Evolutionary conservation across 1,140 invertebrate species (phyloP), one percentile per base, ranked within the genome.

Genomic region (Hesperophylax magnus): DNA sequence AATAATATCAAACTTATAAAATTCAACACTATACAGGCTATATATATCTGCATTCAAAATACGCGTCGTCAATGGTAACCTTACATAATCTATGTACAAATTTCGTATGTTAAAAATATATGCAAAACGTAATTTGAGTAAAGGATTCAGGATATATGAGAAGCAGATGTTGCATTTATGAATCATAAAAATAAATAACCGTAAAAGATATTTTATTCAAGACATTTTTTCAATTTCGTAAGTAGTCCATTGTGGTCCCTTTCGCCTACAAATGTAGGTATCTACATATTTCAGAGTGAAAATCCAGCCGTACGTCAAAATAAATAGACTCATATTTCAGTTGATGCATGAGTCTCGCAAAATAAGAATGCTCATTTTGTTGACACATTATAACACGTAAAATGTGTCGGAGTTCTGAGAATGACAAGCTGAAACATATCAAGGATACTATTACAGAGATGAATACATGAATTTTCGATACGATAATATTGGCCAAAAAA

Each of bases 311-410:
- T 76, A 60, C 60, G 54, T 76, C 72, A 76, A 34, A 76, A 61
- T 15, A 76, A 76, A 76, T 76, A 76, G 54, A 76, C 18, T 60
- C 53, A 76, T 76, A 60, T 76, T 76, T 76, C 56, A 61, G 56
- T 60, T 76, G 56, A 76, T 76, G 72, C 72, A 76, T 6, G 27
- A 60, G 34, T 4, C 22, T 31, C 31, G 54, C 31, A 39, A 22
- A 47, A 22, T 72, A 72, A 54, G 52, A 72, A 72, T 72, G 69
- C 69, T 72, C 69, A 72, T 72, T 72, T 72, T 54, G 69, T 27
- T 72, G 47, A 72, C 69, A 54, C 7, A 53, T 18, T 54, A 56
- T 72, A 72, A 61, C 39, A 47, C 39, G 39, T 47, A 47, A 47
- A 47, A 47, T 47, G 39, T 47, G 9, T 47, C 39, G 39, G 39